A percentile compares a stretch with the other conserved stretches of the same genome.
Evolutionary conservation across 2,888 invertebrate species (phyloP).

Genomic region (Drosophila rellima): DNA sequence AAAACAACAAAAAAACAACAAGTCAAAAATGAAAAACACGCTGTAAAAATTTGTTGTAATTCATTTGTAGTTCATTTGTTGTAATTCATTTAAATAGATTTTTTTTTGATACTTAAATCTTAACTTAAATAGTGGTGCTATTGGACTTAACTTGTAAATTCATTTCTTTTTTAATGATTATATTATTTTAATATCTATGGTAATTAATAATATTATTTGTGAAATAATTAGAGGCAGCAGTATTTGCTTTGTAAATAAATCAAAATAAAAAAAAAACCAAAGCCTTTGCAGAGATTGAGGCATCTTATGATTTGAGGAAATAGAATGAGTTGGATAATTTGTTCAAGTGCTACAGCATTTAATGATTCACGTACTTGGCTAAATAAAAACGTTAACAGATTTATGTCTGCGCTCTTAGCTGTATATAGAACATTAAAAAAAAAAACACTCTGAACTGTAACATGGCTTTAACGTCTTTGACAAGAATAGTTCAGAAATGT

Average conservation of each 20-base stretch:
- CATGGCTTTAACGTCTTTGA: constrained; percentile 55
- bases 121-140: too few relatives aligned
- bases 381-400: constrained; percentile 39
- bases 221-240: too few relatives aligned
- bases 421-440: constrained; percentile 50
- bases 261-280: too few relatives aligned
- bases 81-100: constrained; percentile 19
- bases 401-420: constrained; percentile 36
- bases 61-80: constrained; percentile 15
- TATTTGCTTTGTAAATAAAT: too few relatives aligned
- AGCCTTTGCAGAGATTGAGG: too few relatives aligned
- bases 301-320: too few relatives aligned
- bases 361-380: constrained; percentile 55
- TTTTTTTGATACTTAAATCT: neutral
- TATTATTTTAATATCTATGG: too few relatives aligned
- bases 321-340: constrained; percentile 50
- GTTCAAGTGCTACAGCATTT: constrained; percentile 61
- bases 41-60: constrained; percentile 17
- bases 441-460: constrained; percentile 63
- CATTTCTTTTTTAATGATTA: too few relatives aligned
- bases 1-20: neutral
- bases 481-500: constrained; percentile 63
- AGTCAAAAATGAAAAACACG: constrained; percentile 4
- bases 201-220: too few relatives aligned
- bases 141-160: too few relatives aligned